Percentiles rank a stretch among this genome's conserved stretches.
Conservation (phyloP, 2,797 vertebrate genomes). For the Jordanella pulchra region DNA sequence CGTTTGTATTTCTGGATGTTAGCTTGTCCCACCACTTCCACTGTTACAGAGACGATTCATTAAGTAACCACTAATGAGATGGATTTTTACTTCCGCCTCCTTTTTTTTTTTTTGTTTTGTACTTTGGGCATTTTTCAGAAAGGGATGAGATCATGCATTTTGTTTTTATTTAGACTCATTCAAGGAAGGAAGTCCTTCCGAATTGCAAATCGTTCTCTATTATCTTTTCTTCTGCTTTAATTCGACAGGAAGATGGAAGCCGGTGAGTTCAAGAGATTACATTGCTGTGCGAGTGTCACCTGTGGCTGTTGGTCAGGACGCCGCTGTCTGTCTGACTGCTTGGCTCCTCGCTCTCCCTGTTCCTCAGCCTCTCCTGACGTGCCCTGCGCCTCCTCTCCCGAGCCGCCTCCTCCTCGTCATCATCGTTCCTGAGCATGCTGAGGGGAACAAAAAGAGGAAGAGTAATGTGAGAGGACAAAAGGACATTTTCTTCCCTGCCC, state of each 20-base stretch:
- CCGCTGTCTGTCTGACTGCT: conserved; percentile 79
- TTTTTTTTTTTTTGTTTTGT: conserved; percentile 17
- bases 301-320: conserved; percentile 90
- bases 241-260: background rate
- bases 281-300: conserved; percentile 70
- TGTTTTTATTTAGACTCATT: background rate
- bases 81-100: background rate
- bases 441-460: conserved; percentile 13
- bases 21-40: conserved; percentile 59
- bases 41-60: conserved; percentile 41
- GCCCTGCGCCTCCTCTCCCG: conserved; percentile 92
- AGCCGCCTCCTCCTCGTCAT: conserved; percentile 95
- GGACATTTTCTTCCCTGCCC: conserved; percentile 12
- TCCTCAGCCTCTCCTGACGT: conserved; percentile 89
- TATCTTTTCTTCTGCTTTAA: background rate
- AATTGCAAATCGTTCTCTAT: background rate
- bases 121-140: conserved; percentile 15
- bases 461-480: conserved; percentile 18
- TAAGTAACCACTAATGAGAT: conserved; percentile 25
- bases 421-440: conserved; percentile 89
- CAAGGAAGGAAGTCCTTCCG: conserved; percentile 1
- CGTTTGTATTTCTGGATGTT: conserved; percentile 63
- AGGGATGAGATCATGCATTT: conserved; percentile 28
- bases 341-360: conserved; percentile 84
- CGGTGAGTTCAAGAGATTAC: background rate